phyloP scores from a whole-genome alignment of 1,140 invertebrate species.

The fruit fly (Drosophila melanogaster) region Release_6_plus_ISO1_MT NT_033777.3:14413001-14413500 shows the following conservation, averaged over 20 bases:
- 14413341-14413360: neutral
- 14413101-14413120: constrained; percentile 71
- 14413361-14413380: constrained; percentile 12
- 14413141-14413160: neutral
- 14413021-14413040: constrained; percentile 71
- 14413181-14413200: constrained; percentile 76
- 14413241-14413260: constrained; percentile 61
- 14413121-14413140: constrained; percentile 46
- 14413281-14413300: neutral
- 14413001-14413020: constrained; percentile 67
- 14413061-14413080: neutral
- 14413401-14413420: constrained; percentile 81
- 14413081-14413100: constrained; percentile 16
- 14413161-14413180: constrained; percentile 11
- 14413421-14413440: constrained; percentile 69
- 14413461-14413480: constrained; percentile 57
- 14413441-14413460: constrained; percentile 66
- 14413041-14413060: constrained; percentile 2
- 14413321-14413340: neutral
- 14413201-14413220: constrained; percentile 84
- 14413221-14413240: constrained; percentile 83
- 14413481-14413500: constrained; percentile 43
- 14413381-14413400: constrained; percentile 78
- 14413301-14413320: neutral
- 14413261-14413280: constrained; percentile 19